Evolutionary conservation across 2,113 vertebrate species (phyloP).

Genomic region (Sterna hirundo): DNA sequence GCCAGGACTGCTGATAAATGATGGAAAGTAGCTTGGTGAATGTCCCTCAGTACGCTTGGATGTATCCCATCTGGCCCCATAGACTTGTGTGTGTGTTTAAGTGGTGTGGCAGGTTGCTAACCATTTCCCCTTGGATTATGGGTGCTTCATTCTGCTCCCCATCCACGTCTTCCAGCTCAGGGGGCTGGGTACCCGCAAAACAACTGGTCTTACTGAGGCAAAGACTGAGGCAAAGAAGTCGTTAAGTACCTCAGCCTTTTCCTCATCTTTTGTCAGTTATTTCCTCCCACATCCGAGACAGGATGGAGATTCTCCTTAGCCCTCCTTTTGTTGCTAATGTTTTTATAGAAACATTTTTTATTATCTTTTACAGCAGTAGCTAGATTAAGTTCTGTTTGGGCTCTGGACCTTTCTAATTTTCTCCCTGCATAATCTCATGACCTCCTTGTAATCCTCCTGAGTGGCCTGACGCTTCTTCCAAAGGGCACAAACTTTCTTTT

Average conservation of each 20-base stretch:
- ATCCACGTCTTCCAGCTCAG: not conserved
- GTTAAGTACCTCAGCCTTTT: not conserved
- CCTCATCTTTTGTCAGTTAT: not conserved
- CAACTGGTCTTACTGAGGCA: not conserved
- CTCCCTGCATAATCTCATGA: not conserved
- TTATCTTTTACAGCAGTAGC: not conserved
- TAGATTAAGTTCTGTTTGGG: not conserved
- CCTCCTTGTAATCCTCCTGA: not conserved
- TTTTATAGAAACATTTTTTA: not conserved
- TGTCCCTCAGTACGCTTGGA: not conserved
- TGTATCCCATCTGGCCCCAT: not conserved
- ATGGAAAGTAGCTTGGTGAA: not conserved
- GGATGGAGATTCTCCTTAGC: not conserved
- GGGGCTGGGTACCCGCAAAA: not conserved
- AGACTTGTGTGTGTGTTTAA: not conserved
- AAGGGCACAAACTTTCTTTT: not conserved
- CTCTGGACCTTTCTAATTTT: not conserved
- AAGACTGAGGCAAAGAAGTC: not conserved
- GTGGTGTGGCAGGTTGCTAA: not conserved
- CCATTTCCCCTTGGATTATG: not conserved
- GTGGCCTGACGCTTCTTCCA: not conserved
- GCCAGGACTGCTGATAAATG: not conserved
- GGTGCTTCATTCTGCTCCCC: not conserved
- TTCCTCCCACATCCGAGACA: not conserved
- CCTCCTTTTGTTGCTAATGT: not conserved